Evolutionary conservation across 1,140 invertebrate species (phyloP).

Genomic region (Bathynomus jamesi): DNA sequence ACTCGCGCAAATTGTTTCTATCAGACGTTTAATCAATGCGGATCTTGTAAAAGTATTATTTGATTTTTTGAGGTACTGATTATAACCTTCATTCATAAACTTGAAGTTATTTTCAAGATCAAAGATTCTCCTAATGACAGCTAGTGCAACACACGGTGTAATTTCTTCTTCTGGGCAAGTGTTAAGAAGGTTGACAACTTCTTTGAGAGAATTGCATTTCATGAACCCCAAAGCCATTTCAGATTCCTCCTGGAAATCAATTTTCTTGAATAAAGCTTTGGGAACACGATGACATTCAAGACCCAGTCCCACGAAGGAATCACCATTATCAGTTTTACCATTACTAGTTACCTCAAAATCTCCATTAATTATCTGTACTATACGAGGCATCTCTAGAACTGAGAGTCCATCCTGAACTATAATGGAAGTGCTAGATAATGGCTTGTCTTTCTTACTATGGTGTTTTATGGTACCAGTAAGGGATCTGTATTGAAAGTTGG

Average conservation of each 20-base stretch:
- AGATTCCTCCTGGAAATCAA: slow-evolving; percentile 40
- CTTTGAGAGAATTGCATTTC: slow-evolving; percentile 38
- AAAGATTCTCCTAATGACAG: slow-evolving; percentile 49
- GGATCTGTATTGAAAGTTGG: neutral
- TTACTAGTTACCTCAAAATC: slow-evolving; percentile 25
- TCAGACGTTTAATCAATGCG: slow-evolving; percentile 45
- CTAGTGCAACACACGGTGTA: slow-evolving; percentile 47
- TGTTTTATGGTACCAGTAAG: neutral
- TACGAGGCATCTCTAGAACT: slow-evolving; percentile 60
- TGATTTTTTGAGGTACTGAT: slow-evolving; percentile 23
- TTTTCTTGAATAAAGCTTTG: slow-evolving; percentile 24
- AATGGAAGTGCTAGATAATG: slow-evolving; percentile 47
- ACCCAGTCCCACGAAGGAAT: slow-evolving; percentile 39
- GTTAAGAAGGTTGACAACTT: slow-evolving; percentile 43
- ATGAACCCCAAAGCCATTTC: slow-evolving; percentile 43
- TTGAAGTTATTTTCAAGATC: slow-evolving; percentile 48
- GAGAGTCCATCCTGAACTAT: slow-evolving; percentile 58
- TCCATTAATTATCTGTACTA: slow-evolving; percentile 47
- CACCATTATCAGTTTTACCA: slow-evolving; percentile 38
- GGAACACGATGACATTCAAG: slow-evolving; percentile 35
- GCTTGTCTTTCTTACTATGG: slow-evolving; percentile 10
- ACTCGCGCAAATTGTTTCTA: slow-evolving; percentile 45
- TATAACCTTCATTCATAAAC: slow-evolving; percentile 37
- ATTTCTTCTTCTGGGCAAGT: slow-evolving; percentile 48
- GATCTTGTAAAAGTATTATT: slow-evolving; percentile 43